phyloP scores from a whole-genome alignment of 2,888 invertebrate genomes.

The Lasioglossum leucozonium region DNA sequence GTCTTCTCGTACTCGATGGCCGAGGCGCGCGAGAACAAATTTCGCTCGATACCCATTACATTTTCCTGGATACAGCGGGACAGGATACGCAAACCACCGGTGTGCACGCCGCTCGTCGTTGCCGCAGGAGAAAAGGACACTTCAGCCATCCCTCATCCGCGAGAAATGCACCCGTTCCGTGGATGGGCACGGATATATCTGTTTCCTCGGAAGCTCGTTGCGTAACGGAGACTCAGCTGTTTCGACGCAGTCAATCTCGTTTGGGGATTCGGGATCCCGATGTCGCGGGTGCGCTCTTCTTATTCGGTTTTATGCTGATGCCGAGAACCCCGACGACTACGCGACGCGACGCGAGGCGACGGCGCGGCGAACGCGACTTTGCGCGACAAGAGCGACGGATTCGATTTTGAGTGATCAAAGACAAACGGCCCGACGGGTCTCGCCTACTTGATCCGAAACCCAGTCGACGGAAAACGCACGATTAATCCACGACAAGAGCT shows the following conservation, averaged over 20 bases:
- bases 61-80: slow-evolving; percentile 56
- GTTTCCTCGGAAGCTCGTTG: slow-evolving; percentile 44
- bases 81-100: slow-evolving; percentile 35
- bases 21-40: slow-evolving; percentile 68
- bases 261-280: slow-evolving; percentile 46
- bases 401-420: slow-evolving; percentile 54
- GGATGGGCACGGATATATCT: slow-evolving; percentile 32
- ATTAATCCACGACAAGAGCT: not conserved
- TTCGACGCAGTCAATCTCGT: slow-evolving; percentile 62
- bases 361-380: not conserved
- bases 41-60: slow-evolving; percentile 69
- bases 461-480: not conserved
- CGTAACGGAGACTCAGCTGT: slow-evolving; percentile 67
- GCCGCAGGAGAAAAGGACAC: slow-evolving; percentile 36
- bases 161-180: slow-evolving; percentile 39
- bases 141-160: slow-evolving; percentile 64
- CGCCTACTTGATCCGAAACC: not conserved
- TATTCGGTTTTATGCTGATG: slow-evolving; percentile 44
- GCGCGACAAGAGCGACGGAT: not conserved
- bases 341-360: too few relatives aligned
- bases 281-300: slow-evolving; percentile 32
- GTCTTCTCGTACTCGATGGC: slow-evolving; percentile 37
- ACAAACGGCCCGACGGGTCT: slow-evolving; percentile 40
- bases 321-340: not conserved
- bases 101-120: not conserved